phyloP scores from a whole-genome alignment of 2,113 vertebrate genomes.

The Platycercus adscitus region DNA sequence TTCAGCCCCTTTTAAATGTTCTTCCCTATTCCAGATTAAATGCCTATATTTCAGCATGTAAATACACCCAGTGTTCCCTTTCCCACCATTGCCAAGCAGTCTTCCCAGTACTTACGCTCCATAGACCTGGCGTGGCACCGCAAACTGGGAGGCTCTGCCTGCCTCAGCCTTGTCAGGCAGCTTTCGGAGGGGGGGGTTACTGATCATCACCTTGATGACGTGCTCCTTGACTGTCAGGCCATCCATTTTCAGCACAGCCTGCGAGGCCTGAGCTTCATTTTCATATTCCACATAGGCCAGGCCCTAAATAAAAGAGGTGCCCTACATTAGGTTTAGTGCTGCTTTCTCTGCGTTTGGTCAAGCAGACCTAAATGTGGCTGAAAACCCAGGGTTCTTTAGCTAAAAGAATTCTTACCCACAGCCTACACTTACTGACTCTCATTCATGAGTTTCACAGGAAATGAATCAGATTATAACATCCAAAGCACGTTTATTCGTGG shows the following conservation, averaged over 20 bases:
- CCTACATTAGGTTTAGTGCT: rapidly evolving
- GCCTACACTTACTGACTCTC: neutral
- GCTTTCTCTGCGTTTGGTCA: neutral
- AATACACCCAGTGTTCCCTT: rapidly evolving
- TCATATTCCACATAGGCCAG: slow-evolving; percentile 96
- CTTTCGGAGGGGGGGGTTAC: slow-evolving; percentile 89
- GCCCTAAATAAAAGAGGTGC: slow-evolving; percentile 74
- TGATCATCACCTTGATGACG: slow-evolving; percentile 91
- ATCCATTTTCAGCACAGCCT: slow-evolving; percentile 93
- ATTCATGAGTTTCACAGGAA: neutral
- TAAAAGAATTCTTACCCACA: neutral
- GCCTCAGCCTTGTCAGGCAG: slow-evolving; percentile 69
- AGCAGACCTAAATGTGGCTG: neutral
- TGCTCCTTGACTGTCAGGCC: slow-evolving; percentile 82
- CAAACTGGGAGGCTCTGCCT: slow-evolving; percentile 15
- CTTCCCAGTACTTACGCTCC: slow-evolving; percentile 86
- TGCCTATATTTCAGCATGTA: rapidly evolving
- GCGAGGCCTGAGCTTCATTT: slow-evolving; percentile 87
- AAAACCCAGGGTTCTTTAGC: neutral
- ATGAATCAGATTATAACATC: neutral
- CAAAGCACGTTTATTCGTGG: neutral
- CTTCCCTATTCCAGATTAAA: neutral
- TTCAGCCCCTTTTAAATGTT: neutral
- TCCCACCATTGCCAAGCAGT: neutral
- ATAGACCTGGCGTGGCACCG: slow-evolving; percentile 75